Evolutionary conservation across 2,888 invertebrate genomes (phyloP), one percentile per base, ranked within the genome.

Genomic region (Cyclophora punctaria): DNA sequence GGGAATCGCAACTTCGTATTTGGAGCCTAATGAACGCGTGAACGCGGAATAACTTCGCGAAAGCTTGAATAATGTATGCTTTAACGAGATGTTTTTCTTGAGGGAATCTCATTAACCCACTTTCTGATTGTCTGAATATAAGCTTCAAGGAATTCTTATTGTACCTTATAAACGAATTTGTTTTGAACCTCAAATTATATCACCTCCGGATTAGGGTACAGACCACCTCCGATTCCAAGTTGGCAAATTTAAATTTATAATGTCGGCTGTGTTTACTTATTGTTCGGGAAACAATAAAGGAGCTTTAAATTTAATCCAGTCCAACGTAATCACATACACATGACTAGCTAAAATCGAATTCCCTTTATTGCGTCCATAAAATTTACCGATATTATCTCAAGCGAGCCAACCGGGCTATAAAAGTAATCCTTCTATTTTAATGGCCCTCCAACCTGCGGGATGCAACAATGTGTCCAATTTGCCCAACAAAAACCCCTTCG

Each of bases 71-170:
- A 84, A 88, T 87, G 87, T 86, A 86, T 86, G 84, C 75, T 83
- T 80, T 87, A 88, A 86, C 84, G 85, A 88, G 86, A 86, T 88
- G 88, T 87, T 88, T 88, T 88, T 87, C 88, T 88, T 86, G 78
- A 80, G 73, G 72, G 87, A 86, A 88, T 88, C 84, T 83, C 85
- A 85, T 88, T 88, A 86, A 82, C 88, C 86, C 80, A 86, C 80
- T 83, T 87, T 83, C 78, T 81, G 83, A 83, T 83, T 86, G 80
- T 85, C 79, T 78, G 82, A 84, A 83, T 85, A 81, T 82, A 82
- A 83, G 83, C 79, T 83, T 83, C 75, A 73, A 71, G 71, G 83
- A 84, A 74, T 82, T 82, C 78, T 75, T 81, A 77, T 78, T 78
- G 78, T 76, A 37, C 37, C 67, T 73, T 75, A 69, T 75, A 72